Evolutionary conservation across 2,113 vertebrate genomes (phyloP), one percentile per base, ranked within the genome.

Genomic region (Caretta caretta): DNA sequence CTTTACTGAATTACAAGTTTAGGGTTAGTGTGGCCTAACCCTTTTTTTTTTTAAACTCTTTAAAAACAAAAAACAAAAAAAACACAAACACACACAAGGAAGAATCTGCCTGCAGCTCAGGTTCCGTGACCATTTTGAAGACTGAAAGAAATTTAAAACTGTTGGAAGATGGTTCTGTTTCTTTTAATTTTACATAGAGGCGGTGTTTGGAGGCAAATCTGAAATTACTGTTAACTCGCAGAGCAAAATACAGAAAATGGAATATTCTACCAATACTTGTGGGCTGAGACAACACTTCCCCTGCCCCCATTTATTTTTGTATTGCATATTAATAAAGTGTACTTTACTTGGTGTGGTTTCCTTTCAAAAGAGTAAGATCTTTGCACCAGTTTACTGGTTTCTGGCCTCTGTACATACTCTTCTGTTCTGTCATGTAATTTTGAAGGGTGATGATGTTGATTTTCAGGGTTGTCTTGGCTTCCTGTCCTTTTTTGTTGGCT

Each of bases 281-380:
- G 22, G 20, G 22, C 38, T 48, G 24, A 46, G 22, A 76, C 69
- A 75, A 20, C 5, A 42, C 20, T 62, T 62, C 5, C 38, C 35
- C 25, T 90, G 80, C 90, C 69, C 78, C 65, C 16, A 24, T 78
- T 51, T 90, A 84, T 89, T 95, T 97, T 96, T 96, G 92, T 96
- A 97, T 89, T 89, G 93, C 90, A 62, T 93, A 92, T 94, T 91
- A 98, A 98, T 98, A 98, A 98, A 98, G 83, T 92, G 86, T 53
- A 76, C 93, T 94, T 91, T 93, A 96, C 91, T 95, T 97, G 88
- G 97, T 96, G 97, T 97, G 95, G 93, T 97, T 97, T 95, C 92
- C 95, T 91, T 92, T 86, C 85, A 80, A 81, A 91, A 48, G 54
- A 50, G 46, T n/a, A 31, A 42, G 8, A 19, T 50, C 53, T 56